A percentile compares a stretch with the other conserved stretches of the same genome.
These are phyloP conservation scores for Hippolais icterina DNA, from an alignment of 2,113 vertebrate genomes.

Conservation along the genomic window DNA sequence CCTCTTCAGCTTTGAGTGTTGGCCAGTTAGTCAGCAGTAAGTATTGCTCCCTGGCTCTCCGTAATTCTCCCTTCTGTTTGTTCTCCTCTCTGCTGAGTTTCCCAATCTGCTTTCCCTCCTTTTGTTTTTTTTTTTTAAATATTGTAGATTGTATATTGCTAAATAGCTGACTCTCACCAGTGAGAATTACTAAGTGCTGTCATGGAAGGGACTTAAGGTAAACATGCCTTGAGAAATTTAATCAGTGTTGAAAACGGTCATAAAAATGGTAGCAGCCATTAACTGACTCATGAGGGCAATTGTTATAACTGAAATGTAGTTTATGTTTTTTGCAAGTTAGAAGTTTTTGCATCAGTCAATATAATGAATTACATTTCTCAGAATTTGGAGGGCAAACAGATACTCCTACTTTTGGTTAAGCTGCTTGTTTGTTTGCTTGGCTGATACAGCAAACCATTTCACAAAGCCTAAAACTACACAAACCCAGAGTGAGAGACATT, in stretches of 20 bases:
- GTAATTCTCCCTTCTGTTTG: not conserved
- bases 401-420: not conserved
- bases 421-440: not conserved
- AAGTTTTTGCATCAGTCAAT: not conserved
- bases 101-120: not conserved
- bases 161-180: not conserved
- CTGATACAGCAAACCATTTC: not conserved
- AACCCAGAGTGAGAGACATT: not conserved
- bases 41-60: conserved; percentile 75
- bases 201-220: not conserved
- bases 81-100: conserved; percentile 27
- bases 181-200: not conserved
- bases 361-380: not conserved
- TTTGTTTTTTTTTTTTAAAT: not conserved
- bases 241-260: not conserved
- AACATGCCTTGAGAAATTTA: not conserved
- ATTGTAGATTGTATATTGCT: not conserved
- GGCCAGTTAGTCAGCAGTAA: conserved; percentile 99
- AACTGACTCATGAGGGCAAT: not conserved
- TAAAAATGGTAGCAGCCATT: not conserved
- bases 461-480: not conserved
- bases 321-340: not conserved
- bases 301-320: not conserved
- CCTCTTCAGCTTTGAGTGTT: conserved; percentile 97
- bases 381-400: not conserved